Base-by-base conservation (phyloP, 1,140 invertebrate species). In the Cydia fagiglandana region DNA sequence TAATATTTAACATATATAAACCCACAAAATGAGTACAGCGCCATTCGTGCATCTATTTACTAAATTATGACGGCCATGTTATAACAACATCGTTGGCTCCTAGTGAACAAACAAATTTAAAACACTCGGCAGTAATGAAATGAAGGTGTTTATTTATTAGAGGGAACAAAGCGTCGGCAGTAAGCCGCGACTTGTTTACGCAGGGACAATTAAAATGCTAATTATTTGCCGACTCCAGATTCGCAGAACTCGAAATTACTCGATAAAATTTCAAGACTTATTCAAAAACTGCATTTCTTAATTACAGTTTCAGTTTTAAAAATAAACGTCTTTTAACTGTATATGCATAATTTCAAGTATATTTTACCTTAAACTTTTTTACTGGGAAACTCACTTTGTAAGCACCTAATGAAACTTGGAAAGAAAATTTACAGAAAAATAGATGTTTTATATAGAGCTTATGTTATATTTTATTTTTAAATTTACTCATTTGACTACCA, bases 101-200 rank as follows among this genome's bases (percentile, higher is more conserved):
- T 61, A 17, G 53, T 61, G 53, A 5, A 56, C 53, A 61, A 61
- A 66, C 64, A 66, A 66, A 66, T 38, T 9, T 66, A 34, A 66
- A 66, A 66, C 64, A 66, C 64, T 30, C 24, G 24, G 4, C 24
- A 34, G 24, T 38, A 66, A 66, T 66, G 64, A 66, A 66, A 66
- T 66, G 64, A 66, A 66, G 64, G 64, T 66, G 64, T 66, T 66
- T 66, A 38, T 66, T 66, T 66, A 66, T 66, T 38, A 66, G 64
- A 66, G 64, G 20, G 64, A 66, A 66, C 64, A 66, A 66, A 66
- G 28, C 64, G 20, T 61, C 17, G 64, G 64, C 64, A 30, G 64
- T 66, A 66, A 66, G 64, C 64, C 64, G 24, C 64, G 64, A 30
- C 64, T n/a, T 66, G 64, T 66, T 66, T 66, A 30, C 64, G 64